phyloP scores from a whole-genome alignment of 2,888 invertebrate genomes.

The Stramonita haemastoma region DNA sequence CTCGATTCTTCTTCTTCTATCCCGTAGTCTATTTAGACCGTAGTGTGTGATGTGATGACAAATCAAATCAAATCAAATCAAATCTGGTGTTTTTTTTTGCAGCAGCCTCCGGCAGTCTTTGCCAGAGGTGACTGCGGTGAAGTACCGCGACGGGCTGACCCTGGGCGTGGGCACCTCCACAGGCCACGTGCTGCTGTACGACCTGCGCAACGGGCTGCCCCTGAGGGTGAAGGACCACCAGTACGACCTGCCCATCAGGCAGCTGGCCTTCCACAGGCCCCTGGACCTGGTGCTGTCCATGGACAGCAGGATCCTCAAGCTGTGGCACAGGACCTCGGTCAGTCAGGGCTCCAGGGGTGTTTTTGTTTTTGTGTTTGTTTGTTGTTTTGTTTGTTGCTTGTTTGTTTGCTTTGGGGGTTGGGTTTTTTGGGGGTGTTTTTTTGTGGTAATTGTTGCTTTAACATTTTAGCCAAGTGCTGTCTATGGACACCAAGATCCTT shows the following conservation, averaged over 20 bases:
- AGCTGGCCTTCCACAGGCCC: slow-evolving; percentile 87
- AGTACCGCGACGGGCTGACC: slow-evolving; percentile 78
- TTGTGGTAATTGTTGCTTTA: too few relatives aligned
- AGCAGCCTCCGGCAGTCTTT: too few relatives aligned
- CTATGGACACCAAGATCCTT: too few relatives aligned
- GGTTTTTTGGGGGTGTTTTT: too few relatives aligned
- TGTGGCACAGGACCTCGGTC: slow-evolving; percentile 83
- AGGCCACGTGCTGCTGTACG: slow-evolving; percentile 93
- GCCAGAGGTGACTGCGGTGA: slow-evolving; percentile 73
- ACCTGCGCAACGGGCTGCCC: slow-evolving; percentile 94
- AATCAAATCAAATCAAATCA: too few relatives aligned
- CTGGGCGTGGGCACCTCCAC: slow-evolving; percentile 93
- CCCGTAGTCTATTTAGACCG: too few relatives aligned
- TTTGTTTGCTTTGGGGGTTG: too few relatives aligned
- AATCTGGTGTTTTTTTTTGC: too few relatives aligned
- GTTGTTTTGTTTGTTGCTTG: background rate
- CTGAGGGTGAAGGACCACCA: slow-evolving; percentile 94
- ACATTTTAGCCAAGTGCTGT: too few relatives aligned
- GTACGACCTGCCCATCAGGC: slow-evolving; percentile 93
- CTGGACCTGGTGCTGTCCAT: slow-evolving; percentile 74
- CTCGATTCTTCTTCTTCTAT: too few relatives aligned
- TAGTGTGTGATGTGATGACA: too few relatives aligned
- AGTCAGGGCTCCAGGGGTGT: slow-evolving; percentile 45
- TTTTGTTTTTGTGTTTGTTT: background rate
- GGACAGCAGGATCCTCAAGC: slow-evolving; percentile 75